phyloP scores from a whole-genome alignment of 2,888 invertebrate species.

The Amphipoea oculea region DNA sequence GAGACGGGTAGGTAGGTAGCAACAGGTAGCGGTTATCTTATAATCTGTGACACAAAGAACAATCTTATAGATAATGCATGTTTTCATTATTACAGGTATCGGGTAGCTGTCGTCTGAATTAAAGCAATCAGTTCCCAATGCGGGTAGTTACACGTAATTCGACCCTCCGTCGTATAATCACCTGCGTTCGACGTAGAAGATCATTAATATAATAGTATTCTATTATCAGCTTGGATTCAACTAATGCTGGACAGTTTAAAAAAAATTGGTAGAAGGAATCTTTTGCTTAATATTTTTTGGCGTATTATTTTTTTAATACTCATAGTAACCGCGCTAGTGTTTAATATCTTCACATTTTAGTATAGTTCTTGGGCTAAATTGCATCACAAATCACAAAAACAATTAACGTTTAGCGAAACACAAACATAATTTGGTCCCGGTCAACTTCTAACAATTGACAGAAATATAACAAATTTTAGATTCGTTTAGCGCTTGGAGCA shows the following conservation, averaged over 20 bases:
- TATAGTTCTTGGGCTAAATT: too few species aligned
- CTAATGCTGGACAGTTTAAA: conserved; percentile 1
- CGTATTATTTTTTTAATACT: too few species aligned
- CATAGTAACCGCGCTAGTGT: too few species aligned
- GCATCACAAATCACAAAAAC: too few species aligned
- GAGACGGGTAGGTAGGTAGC: too few species aligned
- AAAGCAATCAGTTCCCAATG: conserved; percentile 72
- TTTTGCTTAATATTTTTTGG: neutral
- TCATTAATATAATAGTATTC: conserved; percentile 69
- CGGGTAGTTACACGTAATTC: conserved; percentile 71
- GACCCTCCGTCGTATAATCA: conserved; percentile 73
- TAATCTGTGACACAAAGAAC: conserved; percentile 16
- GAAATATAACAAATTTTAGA: too few species aligned
- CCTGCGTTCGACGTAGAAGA: conserved; percentile 67
- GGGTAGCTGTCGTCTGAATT: conserved; percentile 63
- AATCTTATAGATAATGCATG: conserved; percentile 34
- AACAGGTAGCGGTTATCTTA: neutral
- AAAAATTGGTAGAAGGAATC: neutral
- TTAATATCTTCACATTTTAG: too few species aligned
- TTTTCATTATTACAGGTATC: conserved; percentile 56
- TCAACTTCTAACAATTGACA: too few species aligned
- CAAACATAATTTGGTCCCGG: too few species aligned
- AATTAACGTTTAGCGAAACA: too few species aligned
- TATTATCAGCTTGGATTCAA: conserved; percentile 67
- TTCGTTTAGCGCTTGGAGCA: too few species aligned